Conservation (phyloP, 2,797 vertebrate genomes). For the Crocidura indochinensis region DNA sequence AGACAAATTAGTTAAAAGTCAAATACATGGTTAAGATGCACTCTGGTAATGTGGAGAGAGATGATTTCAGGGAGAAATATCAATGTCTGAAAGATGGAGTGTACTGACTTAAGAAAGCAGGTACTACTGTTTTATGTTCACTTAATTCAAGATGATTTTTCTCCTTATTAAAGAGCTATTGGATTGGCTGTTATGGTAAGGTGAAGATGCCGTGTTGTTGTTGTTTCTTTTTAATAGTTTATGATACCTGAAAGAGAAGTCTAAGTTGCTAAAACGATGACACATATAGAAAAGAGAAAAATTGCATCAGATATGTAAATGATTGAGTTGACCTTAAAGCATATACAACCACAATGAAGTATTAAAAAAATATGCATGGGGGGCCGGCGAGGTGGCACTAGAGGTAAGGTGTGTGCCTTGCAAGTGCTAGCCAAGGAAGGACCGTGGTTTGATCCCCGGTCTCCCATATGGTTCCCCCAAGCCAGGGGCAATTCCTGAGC, state of each 20-base stretch:
- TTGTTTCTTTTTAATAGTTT: background rate
- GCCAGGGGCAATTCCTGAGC: too few species aligned
- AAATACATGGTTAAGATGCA: background rate
- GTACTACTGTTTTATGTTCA: too few species aligned
- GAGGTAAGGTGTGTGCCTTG: too few species aligned
- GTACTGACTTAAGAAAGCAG: background rate
- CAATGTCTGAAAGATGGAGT: too few species aligned
- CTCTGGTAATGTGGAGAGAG: accelerated
- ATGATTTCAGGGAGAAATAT: background rate
- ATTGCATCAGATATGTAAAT: accelerated
- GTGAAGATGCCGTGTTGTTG: background rate
- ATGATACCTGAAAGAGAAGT: background rate
- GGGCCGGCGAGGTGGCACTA: too few species aligned
- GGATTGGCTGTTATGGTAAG: background rate
- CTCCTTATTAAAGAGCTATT: background rate
- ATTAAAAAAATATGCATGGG: background rate
- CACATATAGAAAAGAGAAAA: background rate
- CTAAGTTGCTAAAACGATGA: background rate
- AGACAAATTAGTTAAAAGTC: background rate
- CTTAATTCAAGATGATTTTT: accelerated
- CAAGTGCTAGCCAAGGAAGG: too few species aligned
- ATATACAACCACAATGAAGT: too few species aligned
- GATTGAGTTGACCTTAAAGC: background rate
- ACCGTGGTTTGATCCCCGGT: too few species aligned
- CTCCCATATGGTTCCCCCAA: too few species aligned